Evolutionary conservation across 2,797 vertebrate species (phyloP).

Genomic region (Ambastaia sidthimunki): DNA sequence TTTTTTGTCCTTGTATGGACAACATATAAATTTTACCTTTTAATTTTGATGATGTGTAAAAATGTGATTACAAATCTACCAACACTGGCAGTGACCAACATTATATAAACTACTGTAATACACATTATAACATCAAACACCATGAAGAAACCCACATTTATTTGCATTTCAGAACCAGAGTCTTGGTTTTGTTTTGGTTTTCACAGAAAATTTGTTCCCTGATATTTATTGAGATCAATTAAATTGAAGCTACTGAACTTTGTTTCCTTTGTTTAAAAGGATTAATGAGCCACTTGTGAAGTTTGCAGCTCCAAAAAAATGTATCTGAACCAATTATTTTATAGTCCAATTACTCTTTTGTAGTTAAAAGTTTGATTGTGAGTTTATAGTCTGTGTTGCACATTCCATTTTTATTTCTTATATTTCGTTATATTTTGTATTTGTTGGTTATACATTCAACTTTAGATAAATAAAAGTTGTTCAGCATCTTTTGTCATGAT

Average conservation of each 20-base stretch:
- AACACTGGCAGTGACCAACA: background rate
- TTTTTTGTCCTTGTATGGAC: background rate
- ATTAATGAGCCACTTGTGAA: conserved; percentile 10
- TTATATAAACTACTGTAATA: background rate
- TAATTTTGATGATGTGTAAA: too few relatives aligned
- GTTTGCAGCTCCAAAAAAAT: background rate
- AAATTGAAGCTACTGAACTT: conserved; percentile 27
- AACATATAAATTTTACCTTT: background rate
- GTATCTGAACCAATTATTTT: background rate
- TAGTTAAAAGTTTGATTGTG: conserved; percentile 22
- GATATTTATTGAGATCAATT: background rate
- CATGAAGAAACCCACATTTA: background rate
- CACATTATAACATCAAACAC: background rate
- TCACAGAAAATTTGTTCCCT: background rate
- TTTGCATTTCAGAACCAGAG: background rate
- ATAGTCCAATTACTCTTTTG: background rate
- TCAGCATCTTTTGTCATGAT: background rate
- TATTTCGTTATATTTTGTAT: conserved; percentile 45
- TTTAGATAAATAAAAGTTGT: conserved; percentile 26
- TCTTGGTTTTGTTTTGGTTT: background rate
- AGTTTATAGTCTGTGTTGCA: conserved; percentile 50
- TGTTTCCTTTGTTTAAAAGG: background rate
- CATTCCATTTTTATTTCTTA: conserved; percentile 23
- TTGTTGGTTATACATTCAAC: conserved; percentile 38
- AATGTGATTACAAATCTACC: too few relatives aligned